Evolutionary conservation across 2,888 invertebrate genomes (phyloP).

Genomic region (Scaptomyza cyrtandrae): DNA sequence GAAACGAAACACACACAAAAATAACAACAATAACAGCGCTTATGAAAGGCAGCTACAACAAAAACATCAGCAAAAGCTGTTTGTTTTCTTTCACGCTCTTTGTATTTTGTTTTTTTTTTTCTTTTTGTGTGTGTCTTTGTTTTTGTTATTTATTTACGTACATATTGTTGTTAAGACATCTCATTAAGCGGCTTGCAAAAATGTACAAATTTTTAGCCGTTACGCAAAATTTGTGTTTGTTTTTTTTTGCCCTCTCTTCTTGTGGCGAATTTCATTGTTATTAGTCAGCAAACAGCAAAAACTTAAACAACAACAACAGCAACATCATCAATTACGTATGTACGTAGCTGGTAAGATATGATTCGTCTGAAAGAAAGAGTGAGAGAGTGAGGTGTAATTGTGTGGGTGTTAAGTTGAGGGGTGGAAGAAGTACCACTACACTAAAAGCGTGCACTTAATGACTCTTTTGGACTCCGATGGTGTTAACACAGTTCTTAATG

Average conservation of each 20-base stretch:
- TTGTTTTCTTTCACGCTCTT: constrained; percentile 51
- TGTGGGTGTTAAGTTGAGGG: not conserved
- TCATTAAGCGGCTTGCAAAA: constrained; percentile 62
- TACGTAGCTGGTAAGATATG: constrained; percentile 57
- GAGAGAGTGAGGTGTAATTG: not conserved
- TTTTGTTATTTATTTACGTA: constrained; percentile 46
- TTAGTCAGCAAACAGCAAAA: constrained; percentile 57
- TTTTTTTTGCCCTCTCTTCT: constrained; percentile 19
- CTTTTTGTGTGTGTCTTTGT: constrained; percentile 34
- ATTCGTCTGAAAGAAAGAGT: constrained; percentile 17
- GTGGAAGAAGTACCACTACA: constrained; percentile 4
- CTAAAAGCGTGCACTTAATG: constrained; percentile 16
- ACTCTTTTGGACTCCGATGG: constrained; percentile 8
- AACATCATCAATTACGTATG: constrained; percentile 5
- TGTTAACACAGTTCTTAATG: constrained; percentile 9
- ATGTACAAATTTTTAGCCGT: constrained; percentile 45
- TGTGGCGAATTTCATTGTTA: constrained; percentile 64
- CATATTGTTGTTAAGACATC: constrained; percentile 55
- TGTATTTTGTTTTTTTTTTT: constrained; percentile 13
- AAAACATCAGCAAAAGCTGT: constrained; percentile 39
- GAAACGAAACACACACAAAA: constrained; percentile 28
- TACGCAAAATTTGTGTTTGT: constrained; percentile 57
- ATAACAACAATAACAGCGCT: constrained; percentile 36
- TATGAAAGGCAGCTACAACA: constrained; percentile 26
- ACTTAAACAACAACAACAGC: constrained; percentile 14